A percentile compares a stretch with the other conserved stretches of the same genome.
These are phyloP conservation scores for Monochamus saltuarius DNA, from an alignment of 1,140 invertebrate genomes.

Conservation along the genomic window DNA sequence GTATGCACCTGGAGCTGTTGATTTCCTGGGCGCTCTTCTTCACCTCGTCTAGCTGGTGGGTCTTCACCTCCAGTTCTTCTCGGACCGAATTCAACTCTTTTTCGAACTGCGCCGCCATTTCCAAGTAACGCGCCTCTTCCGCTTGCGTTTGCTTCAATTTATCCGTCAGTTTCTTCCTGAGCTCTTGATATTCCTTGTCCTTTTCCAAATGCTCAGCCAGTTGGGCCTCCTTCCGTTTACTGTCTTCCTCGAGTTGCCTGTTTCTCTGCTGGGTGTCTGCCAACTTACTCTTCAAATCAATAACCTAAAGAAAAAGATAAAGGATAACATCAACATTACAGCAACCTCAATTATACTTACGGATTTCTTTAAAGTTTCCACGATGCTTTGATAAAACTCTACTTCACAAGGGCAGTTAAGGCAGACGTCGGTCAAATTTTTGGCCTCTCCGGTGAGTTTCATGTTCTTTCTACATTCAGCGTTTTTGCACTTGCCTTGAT, in stretches of 20 bases:
- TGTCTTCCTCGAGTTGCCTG: conserved; percentile 22
- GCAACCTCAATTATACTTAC: conserved; percentile 10
- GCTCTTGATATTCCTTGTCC: conserved; percentile 20
- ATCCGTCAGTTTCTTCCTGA: conserved; percentile 12
- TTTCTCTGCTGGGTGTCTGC: conserved; percentile 22
- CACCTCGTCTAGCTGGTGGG: conserved; percentile 24
- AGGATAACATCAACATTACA: too few species aligned
- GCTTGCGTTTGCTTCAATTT: conserved; percentile 5
- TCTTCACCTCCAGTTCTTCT: conserved; percentile 29
- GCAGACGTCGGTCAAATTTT: conserved; percentile 11
- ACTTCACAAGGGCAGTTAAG: conserved; percentile 29
- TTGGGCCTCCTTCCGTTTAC: conserved; percentile 19
- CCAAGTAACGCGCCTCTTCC: conserved; percentile 7
- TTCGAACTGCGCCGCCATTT: conserved; percentile 24
- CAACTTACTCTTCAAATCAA: conserved; percentile 26
- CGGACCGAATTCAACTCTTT: conserved; percentile 21
- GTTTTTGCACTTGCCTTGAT: conserved; percentile 24
- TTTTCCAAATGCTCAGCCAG: conserved; percentile 10
- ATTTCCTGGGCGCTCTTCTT: conserved; percentile 30
- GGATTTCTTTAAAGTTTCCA: conserved; percentile 32
- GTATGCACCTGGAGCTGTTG: conserved; percentile 28
- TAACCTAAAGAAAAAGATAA: conserved; percentile 22
- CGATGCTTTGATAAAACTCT: conserved; percentile 32
- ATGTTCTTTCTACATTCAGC: conserved; percentile 19
- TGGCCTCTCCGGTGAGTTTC: conserved; percentile 6